Base-by-base conservation (phyloP, 92 coral and sea anemone genomes). In the Palythoa caribaeorum region DNA sequence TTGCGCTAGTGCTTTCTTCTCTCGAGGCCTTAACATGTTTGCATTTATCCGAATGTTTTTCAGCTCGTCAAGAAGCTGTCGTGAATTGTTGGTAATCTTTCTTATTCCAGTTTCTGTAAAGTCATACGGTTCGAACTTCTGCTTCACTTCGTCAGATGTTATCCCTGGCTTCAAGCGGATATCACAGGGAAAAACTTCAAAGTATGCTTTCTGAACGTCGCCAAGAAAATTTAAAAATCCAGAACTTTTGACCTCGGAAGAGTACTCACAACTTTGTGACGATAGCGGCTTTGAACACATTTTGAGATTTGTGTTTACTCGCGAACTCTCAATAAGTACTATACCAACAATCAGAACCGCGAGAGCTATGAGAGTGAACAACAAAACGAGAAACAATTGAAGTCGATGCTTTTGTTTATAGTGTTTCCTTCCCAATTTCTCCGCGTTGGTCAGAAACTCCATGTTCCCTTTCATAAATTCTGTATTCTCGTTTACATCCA, bases 401-500 rank as follows among this genome's bases (percentile, higher is more conserved):
- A 21, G 40, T 66, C 76, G 73, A 52, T 59, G 76, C 66, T 81
- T 81, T 47, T 48, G 39, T 20, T 65, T 35, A 48, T 21, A 47
- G 48, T 81, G 86, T 38, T 66, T 81, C 9, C n/a, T 71, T 4
- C 76, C 86, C 74, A 81, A 66, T 81, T 81, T 81, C 75, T 81
- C 86, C 2, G 86, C 76, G 48, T 66, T 51, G 59, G 86, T 66
- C 6, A 81, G 76, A 66, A 81, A 81, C 10, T 71, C 86, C 13
- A 81, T 55, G n/a, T 81, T 81, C 14, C 62, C 73, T 28, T 48
- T 81, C 86, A 66, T 68, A 21, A 17, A 44, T 8, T 81, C 76
- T 9, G 86, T 48, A 50, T 81, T 81, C 62, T 81, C 86, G 44
- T 81, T 81, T 11, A 53, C 76, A 63, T 81, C 86, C 86, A 81